Evolutionary conservation across 2,888 invertebrate species (phyloP).

Genomic region (Pasiphila rectangulata): DNA sequence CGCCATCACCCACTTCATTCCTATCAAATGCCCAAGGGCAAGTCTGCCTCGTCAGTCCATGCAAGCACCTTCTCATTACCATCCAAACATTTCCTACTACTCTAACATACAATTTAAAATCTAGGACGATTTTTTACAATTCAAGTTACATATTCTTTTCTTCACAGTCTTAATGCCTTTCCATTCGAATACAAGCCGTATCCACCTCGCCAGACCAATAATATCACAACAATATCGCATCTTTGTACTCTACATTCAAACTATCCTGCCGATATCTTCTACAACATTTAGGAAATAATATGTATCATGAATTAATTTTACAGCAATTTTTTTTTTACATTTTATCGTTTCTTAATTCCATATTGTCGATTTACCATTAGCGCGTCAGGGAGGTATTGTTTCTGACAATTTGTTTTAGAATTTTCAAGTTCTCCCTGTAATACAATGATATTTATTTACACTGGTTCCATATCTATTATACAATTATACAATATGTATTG

Average conservation of each 20-base stretch:
- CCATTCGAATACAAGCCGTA: constrained; percentile 38
- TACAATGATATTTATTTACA: constrained; percentile 21
- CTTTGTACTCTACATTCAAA: constrained; percentile 60
- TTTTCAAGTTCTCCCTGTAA: constrained; percentile 10
- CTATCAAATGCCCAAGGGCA: constrained; percentile 72
- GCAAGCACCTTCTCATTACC: constrained; percentile 47
- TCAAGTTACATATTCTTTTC: constrained; percentile 51
- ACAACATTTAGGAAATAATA: constrained; percentile 41
- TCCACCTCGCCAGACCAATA: constrained; percentile 37
- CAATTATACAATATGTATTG: constrained; percentile 18
- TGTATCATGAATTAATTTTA: constrained; percentile 45
- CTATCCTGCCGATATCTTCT: constrained; percentile 15
- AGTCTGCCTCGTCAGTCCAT: constrained; percentile 46
- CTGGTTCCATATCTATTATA: constrained; percentile 14
- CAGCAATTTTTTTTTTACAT: constrained; percentile 57
- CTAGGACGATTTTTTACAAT: constrained; percentile 32
- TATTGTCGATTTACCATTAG: constrained; percentile 56
- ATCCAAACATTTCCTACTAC: constrained; percentile 27
- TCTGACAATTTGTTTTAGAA: background rate
- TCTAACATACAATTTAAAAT: constrained; percentile 15
- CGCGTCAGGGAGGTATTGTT: constrained; percentile 4
- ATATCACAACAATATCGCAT: constrained; percentile 50
- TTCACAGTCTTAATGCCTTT: constrained; percentile 38
- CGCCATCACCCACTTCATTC: constrained; percentile 44
- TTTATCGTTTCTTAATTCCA: constrained; percentile 68